A percentile compares a stretch with the other conserved stretches of the same genome.
Evolutionary conservation across 2,888 invertebrate species (phyloP).

Genomic region (Ectobius pallidus): DNA sequence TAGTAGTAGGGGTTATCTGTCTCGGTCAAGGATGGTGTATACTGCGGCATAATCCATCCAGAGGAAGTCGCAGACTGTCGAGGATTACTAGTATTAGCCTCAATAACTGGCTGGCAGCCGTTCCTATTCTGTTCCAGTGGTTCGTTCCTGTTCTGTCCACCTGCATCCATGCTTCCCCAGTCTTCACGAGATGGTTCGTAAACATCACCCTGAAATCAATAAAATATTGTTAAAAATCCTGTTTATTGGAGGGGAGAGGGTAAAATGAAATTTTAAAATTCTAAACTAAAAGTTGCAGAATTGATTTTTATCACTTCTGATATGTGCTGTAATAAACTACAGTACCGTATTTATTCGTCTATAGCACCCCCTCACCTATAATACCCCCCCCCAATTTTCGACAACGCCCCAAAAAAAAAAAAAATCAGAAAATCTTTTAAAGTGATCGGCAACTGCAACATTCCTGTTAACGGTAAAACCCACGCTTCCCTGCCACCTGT

Average conservation of each 20-base stretch:
- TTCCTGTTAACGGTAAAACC: too few relatives aligned
- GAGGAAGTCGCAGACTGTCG: background rate
- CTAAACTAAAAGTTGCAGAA: too few relatives aligned
- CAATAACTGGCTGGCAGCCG: background rate
- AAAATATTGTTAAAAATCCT: too few relatives aligned
- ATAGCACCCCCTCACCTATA: too few relatives aligned
- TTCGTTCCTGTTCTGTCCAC: background rate
- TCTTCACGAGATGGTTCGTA: conserved; percentile 10
- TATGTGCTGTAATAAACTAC: too few relatives aligned
- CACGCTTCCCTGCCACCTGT: too few relatives aligned
- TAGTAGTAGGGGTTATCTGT: conserved; percentile 85
- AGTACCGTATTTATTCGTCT: too few relatives aligned
- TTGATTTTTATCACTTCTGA: too few relatives aligned
- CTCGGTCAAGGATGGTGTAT: conserved; percentile 78
- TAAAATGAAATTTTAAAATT: background rate
- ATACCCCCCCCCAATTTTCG: too few relatives aligned
- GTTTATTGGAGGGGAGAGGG: background rate
- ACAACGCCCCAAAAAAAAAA: too few relatives aligned
- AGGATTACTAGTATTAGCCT: background rate
- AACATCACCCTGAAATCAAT: conserved; percentile 6
- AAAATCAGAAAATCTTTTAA: too few relatives aligned
- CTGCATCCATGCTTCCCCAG: conserved; percentile 8
- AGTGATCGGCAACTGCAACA: too few relatives aligned
- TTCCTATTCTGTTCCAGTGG: conserved; percentile 6
- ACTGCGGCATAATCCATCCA: conserved; percentile 52